A percentile compares a stretch with the other conserved stretches of the same genome.
Evolutionary conservation across 2,888 invertebrate genomes (phyloP).

Genomic region (Leptopterna dolabrata): DNA sequence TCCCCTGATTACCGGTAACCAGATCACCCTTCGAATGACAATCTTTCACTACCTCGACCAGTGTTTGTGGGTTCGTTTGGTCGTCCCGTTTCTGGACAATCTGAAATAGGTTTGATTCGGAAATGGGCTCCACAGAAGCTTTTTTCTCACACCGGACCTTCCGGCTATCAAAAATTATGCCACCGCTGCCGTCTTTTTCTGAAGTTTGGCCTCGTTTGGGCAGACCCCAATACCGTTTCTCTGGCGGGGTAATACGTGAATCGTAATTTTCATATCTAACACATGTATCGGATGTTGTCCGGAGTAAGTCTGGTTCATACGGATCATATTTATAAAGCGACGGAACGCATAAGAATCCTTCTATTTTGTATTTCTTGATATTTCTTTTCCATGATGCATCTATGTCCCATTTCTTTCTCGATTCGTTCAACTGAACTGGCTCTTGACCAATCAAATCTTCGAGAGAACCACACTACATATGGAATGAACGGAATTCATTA

Average conservation of each 20-base stretch:
- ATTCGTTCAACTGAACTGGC: not conserved
- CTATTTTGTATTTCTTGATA: conserved; percentile 8
- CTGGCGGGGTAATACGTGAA: not conserved
- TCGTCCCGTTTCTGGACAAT: not conserved
- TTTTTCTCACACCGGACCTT: not conserved
- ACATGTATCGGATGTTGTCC: not conserved
- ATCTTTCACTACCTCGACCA: no score
- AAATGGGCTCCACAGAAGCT: not conserved
- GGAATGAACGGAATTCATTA: not conserved
- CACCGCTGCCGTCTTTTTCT: not conserved
- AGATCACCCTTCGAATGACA: no score
- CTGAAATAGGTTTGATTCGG: not conserved
- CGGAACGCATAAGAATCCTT: conserved; percentile 15
- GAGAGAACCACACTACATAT: not conserved
- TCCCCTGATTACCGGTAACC: no score
- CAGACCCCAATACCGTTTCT: not conserved
- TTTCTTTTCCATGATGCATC: not conserved
- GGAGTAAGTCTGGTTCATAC: not conserved
- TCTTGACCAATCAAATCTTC: not conserved
- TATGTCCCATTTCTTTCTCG: not conserved
- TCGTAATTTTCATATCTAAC: not conserved
- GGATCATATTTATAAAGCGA: conserved; percentile 12
- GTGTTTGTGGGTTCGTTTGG: not conserved
- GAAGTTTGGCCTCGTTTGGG: not conserved
- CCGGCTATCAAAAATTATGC: not conserved